Evolutionary conservation across 2,888 invertebrate genomes (phyloP).

Genomic region (Hydraecia micacea): DNA sequence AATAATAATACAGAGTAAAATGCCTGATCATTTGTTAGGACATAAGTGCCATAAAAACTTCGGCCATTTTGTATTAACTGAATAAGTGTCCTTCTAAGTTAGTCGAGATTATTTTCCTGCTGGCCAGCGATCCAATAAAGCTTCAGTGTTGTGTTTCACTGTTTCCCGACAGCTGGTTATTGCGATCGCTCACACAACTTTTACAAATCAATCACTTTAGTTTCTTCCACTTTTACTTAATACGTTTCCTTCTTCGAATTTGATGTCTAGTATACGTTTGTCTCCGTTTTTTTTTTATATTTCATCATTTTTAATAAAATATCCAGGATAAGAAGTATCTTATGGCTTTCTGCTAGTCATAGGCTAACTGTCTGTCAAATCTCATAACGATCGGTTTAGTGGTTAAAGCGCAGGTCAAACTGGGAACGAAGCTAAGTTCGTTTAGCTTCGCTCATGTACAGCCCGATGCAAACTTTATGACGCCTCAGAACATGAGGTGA

Average conservation of each 20-base stretch:
- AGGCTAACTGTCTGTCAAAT: not conserved
- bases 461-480: too few relatives aligned
- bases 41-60: slow-evolving; percentile 26
- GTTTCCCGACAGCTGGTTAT: slow-evolving; percentile 50
- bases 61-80: slow-evolving; percentile 6
- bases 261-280: slow-evolving; percentile 18
- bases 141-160: slow-evolving; percentile 50
- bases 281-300: not conserved
- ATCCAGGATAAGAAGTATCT: not conserved
- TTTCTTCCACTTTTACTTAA: slow-evolving; percentile 43
- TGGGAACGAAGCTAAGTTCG: too few relatives aligned
- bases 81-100: slow-evolving; percentile 43
- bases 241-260: slow-evolving; percentile 36
- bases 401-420: not conserved
- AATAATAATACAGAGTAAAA: not conserved
- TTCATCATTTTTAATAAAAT: not conserved
- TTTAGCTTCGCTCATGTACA: too few relatives aligned
- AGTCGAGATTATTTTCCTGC: slow-evolving; percentile 30
- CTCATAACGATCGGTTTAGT: not conserved
- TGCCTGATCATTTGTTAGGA: not conserved
- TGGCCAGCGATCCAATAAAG: slow-evolving; percentile 34
- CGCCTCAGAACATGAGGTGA: too few relatives aligned
- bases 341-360: not conserved
- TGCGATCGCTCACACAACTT: slow-evolving; percentile 59
- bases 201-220: slow-evolving; percentile 58